A percentile compares a stretch with the other conserved stretches of the same genome.
Evolutionary conservation across 2,113 vertebrate genomes (phyloP).

Genomic region (Trachemys scripta): DNA sequence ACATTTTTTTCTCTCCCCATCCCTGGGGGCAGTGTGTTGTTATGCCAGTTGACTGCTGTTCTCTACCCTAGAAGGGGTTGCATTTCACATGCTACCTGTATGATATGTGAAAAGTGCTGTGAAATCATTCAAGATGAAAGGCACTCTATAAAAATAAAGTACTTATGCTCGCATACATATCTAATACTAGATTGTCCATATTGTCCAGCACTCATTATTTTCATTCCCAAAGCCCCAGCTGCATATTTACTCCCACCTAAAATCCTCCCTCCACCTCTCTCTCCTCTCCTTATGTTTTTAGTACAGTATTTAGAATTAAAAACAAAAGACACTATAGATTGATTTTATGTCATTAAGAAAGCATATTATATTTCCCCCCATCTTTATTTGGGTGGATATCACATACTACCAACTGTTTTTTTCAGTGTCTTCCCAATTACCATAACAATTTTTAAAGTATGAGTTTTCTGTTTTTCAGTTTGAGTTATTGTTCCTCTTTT

Average conservation of each 20-base stretch:
- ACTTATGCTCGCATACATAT: not conserved
- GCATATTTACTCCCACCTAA: not conserved
- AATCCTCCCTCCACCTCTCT: not conserved
- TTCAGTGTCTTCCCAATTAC: not conserved
- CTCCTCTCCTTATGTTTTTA: not conserved
- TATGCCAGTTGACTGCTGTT: not conserved
- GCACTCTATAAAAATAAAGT: not conserved
- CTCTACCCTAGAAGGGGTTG: not conserved
- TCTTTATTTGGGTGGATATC: not conserved
- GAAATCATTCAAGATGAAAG: not conserved
- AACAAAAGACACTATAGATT: not conserved
- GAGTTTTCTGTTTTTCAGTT: not conserved
- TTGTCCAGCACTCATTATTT: conserved; percentile 8
- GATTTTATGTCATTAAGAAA: not conserved
- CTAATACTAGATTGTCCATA: not conserved
- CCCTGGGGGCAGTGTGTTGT: not conserved
- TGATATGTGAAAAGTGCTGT: not conserved
- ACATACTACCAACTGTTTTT: not conserved
- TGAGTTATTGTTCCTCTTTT: not conserved
- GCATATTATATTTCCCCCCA: not conserved
- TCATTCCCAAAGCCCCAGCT: not conserved
- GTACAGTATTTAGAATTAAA: not conserved
- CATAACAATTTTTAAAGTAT: not conserved
- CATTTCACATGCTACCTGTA: not conserved
- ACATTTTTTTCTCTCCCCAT: not conserved